Conservation (phyloP, 2,888 invertebrate genomes). For the Pharmacophagus antenor region DNA sequence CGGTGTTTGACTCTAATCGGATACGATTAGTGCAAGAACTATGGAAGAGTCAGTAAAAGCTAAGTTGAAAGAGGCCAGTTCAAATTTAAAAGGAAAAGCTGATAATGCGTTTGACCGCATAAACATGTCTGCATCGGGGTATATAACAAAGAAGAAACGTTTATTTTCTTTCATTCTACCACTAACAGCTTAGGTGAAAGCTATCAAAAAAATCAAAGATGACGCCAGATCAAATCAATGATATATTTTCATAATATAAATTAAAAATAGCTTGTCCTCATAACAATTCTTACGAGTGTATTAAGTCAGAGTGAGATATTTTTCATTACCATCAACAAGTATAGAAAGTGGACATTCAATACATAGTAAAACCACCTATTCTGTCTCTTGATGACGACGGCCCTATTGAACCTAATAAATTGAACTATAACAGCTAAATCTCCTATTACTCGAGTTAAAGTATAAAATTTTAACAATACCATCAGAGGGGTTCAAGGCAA, state of each 20-base stretch:
- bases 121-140: slow-evolving; percentile 37
- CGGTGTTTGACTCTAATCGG: slow-evolving; percentile 37
- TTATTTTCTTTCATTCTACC: slow-evolving; percentile 6
- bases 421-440: no score
- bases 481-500: no score
- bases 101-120: slow-evolving; percentile 35
- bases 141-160: slow-evolving; percentile 31
- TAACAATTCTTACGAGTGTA: slow-evolving; percentile 39
- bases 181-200: slow-evolving; percentile 5
- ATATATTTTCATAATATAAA: slow-evolving; percentile 34
- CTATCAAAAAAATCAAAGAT: slow-evolving; percentile 7
- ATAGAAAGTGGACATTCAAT: no score
- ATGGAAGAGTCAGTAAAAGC: slow-evolving; percentile 30
- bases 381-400: no score
- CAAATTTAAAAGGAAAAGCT: slow-evolving; percentile 37
- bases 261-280: slow-evolving; percentile 39
- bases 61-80: slow-evolving; percentile 31
- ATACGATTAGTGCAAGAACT: slow-evolving; percentile 34
- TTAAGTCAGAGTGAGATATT: no score
- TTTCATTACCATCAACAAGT: no score
- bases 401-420: no score
- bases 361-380: no score
- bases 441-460: no score
- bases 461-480: no score
- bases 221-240: slow-evolving; percentile 12